Conservation (phyloP, 23 tunicate species). For the Ciona savignyi region DNA sequence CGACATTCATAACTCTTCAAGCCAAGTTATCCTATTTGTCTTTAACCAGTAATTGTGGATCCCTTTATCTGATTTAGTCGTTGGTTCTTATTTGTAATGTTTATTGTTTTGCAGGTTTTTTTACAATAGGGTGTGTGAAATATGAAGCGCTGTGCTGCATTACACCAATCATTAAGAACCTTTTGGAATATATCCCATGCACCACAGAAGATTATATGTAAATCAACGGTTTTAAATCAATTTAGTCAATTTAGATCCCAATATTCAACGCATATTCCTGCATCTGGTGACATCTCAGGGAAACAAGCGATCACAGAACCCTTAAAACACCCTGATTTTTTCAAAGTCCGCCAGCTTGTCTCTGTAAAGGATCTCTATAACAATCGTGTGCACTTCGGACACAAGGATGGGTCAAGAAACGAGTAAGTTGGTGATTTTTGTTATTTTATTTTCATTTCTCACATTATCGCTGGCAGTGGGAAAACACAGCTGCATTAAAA, state of each 20-base stretch:
- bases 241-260: no score
- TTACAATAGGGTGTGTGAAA: background rate
- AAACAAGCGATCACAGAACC: constrained; percentile 6
- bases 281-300: no score
- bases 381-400: constrained; percentile 77
- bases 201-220: background rate
- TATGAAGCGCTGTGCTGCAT: background rate
- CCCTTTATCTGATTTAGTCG: no score
- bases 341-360: constrained; percentile 50
- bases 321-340: constrained; percentile 61
- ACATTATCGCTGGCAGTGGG: background rate
- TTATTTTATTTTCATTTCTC: no score
- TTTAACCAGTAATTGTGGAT: no score
- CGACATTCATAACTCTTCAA: no score
- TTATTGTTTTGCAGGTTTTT: no score
- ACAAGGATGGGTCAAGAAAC: constrained; percentile 65
- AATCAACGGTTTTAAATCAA: no score
- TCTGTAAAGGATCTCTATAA: constrained; percentile 67
- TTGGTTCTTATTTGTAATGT: no score
- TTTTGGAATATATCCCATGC: background rate
- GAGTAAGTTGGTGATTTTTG: constrained; percentile 16
- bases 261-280: no score
- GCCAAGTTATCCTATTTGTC: no score
- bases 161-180: background rate
- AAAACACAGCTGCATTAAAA: no score